Percentiles rank a stretch among this genome's conserved stretches.
Evolutionary conservation across 35 echinoderm and acorn worm genomes (phyloP).

Genomic region (Eucidaris tribuloides): DNA sequence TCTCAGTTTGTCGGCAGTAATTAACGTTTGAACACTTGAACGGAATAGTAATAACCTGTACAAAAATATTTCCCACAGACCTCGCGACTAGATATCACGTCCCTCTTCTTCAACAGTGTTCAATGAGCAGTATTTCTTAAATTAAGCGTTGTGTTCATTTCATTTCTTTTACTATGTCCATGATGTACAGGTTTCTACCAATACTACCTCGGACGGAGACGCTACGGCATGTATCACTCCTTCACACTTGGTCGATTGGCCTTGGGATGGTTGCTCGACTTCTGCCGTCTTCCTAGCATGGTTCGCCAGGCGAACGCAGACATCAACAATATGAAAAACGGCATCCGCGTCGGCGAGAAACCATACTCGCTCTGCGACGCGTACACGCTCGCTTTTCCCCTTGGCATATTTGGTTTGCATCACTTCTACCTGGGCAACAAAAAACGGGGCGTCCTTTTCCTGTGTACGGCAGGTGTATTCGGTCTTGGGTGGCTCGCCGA

Average conservation of each 20-base stretch:
- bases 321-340: not conserved
- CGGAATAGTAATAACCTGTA: too few species aligned
- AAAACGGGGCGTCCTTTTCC: conserved; percentile 31
- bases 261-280: conserved; percentile 57
- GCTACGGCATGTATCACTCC: conserved; percentile 27
- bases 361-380: conserved; percentile 6
- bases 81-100: too few species aligned
- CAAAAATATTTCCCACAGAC: too few species aligned
- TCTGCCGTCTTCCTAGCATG: conserved; percentile 41
- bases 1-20: too few species aligned
- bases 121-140: too few species aligned
- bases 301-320: conserved; percentile 44
- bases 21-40: too few species aligned
- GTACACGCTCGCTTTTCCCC: conserved; percentile 43
- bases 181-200: conserved; percentile 54
- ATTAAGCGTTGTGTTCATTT: too few species aligned
- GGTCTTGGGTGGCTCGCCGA: conserved; percentile 63
- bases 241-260: conserved; percentile 49
- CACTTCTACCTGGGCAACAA: conserved; percentile 59
- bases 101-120: too few species aligned
- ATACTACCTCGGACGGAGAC: conserved; percentile 30
- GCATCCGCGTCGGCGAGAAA: not conserved
- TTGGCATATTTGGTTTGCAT: conserved; percentile 62
- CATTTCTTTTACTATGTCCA: not conserved
- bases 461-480: conserved; percentile 49